These are phyloP conservation scores for Tenebrosternarchus preto DNA, from an alignment of 2,113 vertebrate genomes.

Conservation along the genomic window DNA sequence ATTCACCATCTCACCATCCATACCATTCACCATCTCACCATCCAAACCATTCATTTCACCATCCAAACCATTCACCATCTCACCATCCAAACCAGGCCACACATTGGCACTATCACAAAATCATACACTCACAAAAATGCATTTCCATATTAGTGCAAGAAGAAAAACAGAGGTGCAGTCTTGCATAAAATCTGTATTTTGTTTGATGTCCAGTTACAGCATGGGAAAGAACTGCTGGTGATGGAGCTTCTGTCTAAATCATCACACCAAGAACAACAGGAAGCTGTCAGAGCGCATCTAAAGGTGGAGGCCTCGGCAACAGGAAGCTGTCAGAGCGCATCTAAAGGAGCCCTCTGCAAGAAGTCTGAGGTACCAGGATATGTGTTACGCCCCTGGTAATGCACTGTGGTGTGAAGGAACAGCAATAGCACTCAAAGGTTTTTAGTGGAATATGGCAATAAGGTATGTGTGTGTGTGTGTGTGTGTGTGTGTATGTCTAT, in stretches of 20 bases:
- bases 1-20: no score
- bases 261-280: not conserved
- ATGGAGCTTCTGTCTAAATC: no score
- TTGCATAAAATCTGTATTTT: not conserved
- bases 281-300: not conserved
- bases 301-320: not conserved
- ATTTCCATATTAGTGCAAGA: not conserved
- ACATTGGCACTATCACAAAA: not conserved
- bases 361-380: not conserved
- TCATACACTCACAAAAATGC: not conserved
- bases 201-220: not conserved
- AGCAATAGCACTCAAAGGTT: not conserved
- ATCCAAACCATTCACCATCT: not conserved
- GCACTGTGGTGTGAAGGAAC: not conserved
- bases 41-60: not conserved
- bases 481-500: no score
- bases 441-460: not conserved
- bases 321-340: not conserved
- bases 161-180: not conserved
- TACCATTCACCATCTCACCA: not conserved
- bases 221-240: no score
- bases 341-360: not conserved
- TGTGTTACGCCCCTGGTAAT: not conserved
- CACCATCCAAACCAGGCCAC: not conserved
- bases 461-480: conserved; percentile 4